These are phyloP conservation scores for Tryphoninae sp. DNA, from an alignment of 2,888 invertebrate species.

Conservation along the genomic window DNA sequence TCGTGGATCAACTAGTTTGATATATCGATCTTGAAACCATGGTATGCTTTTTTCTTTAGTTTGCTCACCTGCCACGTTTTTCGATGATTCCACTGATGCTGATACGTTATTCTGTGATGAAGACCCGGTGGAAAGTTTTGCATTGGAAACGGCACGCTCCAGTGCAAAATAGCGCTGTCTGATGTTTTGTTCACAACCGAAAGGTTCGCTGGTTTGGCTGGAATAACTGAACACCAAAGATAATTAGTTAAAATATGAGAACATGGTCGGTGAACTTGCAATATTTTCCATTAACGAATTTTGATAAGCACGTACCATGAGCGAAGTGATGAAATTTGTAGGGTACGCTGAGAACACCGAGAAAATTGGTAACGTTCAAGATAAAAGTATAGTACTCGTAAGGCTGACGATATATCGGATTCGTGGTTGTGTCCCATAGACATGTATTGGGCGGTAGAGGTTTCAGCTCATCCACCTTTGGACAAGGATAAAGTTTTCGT, in stretches of 20 bases:
- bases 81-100: conserved; percentile 81
- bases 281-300: neutral
- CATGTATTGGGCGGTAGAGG: conserved; percentile 77
- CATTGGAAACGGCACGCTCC: conserved; percentile 82
- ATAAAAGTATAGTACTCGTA: conserved; percentile 83
- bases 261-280: no score
- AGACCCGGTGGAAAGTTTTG: conserved; percentile 82
- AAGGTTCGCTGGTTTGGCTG: conserved; percentile 82
- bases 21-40: neutral
- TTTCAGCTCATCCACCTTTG: conserved; percentile 80
- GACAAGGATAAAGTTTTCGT: conserved; percentile 73
- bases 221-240: conserved; percentile 79
- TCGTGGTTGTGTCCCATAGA: conserved; percentile 82
- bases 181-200: conserved; percentile 81
- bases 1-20: neutral
- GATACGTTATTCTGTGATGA: conserved; percentile 82
- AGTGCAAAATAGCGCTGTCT: conserved; percentile 81
- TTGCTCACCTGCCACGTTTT: conserved; percentile 81
- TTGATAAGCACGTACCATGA: conserved; percentile 79
- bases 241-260: conserved; percentile 10
- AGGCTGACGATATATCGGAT: conserved; percentile 83
- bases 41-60: neutral
- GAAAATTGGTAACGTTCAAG: conserved; percentile 84
- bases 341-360: conserved; percentile 83
- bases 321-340: conserved; percentile 85